These are phyloP conservation scores for Drosophila neotestacea DNA, from an alignment of 2,888 invertebrate genomes.

Conservation along the genomic window DNA sequence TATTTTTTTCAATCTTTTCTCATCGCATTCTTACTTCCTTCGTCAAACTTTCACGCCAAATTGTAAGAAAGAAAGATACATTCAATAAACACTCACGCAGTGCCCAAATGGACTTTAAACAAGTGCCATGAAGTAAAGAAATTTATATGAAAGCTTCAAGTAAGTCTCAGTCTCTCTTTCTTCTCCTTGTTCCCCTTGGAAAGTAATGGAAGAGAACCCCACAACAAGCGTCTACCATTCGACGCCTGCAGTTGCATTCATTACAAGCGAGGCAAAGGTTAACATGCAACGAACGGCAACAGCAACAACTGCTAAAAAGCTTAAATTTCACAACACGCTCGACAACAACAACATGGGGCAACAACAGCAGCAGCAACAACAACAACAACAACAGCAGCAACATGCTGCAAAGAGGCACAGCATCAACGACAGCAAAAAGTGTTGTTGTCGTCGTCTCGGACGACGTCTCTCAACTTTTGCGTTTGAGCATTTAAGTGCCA, in stretches of 20 bases:
- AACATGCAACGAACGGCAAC: slow-evolving; percentile 73
- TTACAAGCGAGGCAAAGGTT: slow-evolving; percentile 79
- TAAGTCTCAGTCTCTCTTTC: neutral
- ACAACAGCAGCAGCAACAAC: slow-evolving; percentile 17
- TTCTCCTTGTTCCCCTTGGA: neutral
- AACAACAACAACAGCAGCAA: slow-evolving; percentile 42
- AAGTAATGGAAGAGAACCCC: neutral
- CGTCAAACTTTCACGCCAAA: slow-evolving; percentile 54
- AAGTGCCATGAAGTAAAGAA: slow-evolving; percentile 76
- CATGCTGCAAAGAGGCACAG: slow-evolving; percentile 60
- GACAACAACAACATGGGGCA: slow-evolving; percentile 51
- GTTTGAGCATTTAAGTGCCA: slow-evolving; percentile 85
- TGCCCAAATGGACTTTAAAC: slow-evolving; percentile 79
- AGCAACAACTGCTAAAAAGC: slow-evolving; percentile 76
- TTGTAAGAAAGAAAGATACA: slow-evolving; percentile 28
- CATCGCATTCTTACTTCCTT: neutral
- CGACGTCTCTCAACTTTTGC: slow-evolving; percentile 81
- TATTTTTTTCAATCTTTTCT: neutral
- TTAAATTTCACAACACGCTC: slow-evolving; percentile 80
- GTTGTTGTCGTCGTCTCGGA: slow-evolving; percentile 41
- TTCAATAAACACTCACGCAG: slow-evolving; percentile 78
- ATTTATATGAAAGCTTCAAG: slow-evolving; percentile 77
- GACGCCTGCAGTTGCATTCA: slow-evolving; percentile 71
- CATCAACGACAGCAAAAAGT: slow-evolving; percentile 60
- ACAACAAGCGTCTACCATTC: slow-evolving; percentile 13